A percentile compares a stretch with the other conserved stretches of the same genome.
Conservation (phyloP, 2,113 vertebrate species). For the Corythoichthys intestinalis region DNA sequence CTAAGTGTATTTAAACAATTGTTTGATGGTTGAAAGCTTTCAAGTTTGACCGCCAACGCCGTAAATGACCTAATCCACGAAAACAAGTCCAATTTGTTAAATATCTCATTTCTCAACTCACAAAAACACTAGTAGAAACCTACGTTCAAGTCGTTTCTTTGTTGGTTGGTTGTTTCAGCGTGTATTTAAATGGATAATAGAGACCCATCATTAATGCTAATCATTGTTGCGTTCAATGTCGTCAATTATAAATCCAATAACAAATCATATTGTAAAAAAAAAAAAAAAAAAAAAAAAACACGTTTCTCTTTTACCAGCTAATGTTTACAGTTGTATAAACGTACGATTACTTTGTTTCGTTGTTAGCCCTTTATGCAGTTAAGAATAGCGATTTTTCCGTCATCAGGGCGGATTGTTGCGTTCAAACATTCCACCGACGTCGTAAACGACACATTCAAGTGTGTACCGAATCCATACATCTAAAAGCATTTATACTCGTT, state of each 20-base stretch:
- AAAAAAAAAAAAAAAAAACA: no score
- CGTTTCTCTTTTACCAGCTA: no score
- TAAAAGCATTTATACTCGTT: no score
- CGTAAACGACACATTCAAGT: background rate
- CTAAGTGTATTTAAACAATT: background rate
- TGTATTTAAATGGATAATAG: background rate
- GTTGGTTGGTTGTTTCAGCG: background rate
- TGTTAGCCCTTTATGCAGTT: no score
- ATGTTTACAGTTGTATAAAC: background rate
- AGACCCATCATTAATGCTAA: background rate
- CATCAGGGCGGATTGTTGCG: background rate
- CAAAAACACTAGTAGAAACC: background rate
- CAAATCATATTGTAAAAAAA: no score
- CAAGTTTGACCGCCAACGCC: no score
- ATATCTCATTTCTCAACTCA: no score
- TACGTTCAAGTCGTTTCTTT: background rate
- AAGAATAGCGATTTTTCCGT: no score
- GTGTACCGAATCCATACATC: no score
- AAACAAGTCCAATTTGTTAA: background rate
- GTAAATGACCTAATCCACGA: background rate
- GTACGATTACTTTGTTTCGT: background rate
- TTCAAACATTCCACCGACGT: background rate
- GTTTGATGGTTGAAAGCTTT: no score
- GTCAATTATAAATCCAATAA: background rate
- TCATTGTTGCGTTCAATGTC: background rate